Evolutionary conservation across 2,797 vertebrate species (phyloP), one percentile per base, ranked within the genome.

Genomic region (Myotis daubentonii): DNA sequence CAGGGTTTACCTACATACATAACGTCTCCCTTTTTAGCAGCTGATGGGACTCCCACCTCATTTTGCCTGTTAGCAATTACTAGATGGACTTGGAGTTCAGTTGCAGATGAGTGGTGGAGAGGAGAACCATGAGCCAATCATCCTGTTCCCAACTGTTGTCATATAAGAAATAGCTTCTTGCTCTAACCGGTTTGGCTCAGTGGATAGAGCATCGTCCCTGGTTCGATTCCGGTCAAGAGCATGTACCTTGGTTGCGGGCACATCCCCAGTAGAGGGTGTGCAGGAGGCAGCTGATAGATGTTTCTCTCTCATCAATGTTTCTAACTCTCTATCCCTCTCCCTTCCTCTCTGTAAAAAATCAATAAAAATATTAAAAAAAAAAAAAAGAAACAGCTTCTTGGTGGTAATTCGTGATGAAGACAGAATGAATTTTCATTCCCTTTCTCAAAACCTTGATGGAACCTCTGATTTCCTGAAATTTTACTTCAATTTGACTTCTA

Each of bases 11-110:
- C 75, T 90, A 47, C 17, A 6, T 72, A 71, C 33, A 71, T 36
- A 49, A n/a, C n/a, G 6, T 68, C 51, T 89, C 16, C 87, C 53
- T 72, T 83, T 79, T 78, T 60, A 41, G 60, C 71, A 9, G 44
- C 70, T 87, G 75, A 13, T 47, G 33, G 71, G 22, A 44, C 36
- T 86, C 55, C 44, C 44, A 55, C 17, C 20, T 93, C 30, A 12
- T 66, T 96, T 81, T 80, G 23, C 78, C 85, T 83, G 20, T 68
- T 60, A 75, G 28, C 41, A 80, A 38, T 53, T 80, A 71, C 15
- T 92, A 94, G 78, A 62, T 60, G 41, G 94, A 89, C 44, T 68
- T 65, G 70, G 79, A 87, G 71, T 83, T 74, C 66, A 93, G 30
- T 25, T 38, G 62, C 44, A 93, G 49, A 81, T 85, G 30, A 72